Percentiles rank a stretch among this genome's conserved stretches.
phyloP scores from a whole-genome alignment of 2,888 invertebrate genomes.

The Drosophila colorata region DNA sequence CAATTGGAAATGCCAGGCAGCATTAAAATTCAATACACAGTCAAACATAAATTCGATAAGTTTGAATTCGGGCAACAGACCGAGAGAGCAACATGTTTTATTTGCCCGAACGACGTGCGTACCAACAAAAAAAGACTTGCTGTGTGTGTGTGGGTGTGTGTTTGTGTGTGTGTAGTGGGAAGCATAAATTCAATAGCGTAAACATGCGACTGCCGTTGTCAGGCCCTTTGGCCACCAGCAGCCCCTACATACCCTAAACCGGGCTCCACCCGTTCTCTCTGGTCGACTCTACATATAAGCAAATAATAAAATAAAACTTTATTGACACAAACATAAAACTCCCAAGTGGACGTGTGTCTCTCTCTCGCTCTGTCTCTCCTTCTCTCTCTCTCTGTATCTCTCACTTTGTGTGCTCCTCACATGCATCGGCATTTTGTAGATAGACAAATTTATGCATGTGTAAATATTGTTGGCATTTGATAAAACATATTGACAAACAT shows the following conservation, averaged over 20 bases:
- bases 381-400: background rate
- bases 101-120: constrained; percentile 67
- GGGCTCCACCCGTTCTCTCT: background rate
- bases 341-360: constrained; percentile 58
- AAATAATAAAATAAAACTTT: constrained; percentile 80
- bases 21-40: constrained; percentile 80
- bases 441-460: constrained; percentile 69
- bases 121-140: constrained; percentile 4
- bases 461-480: constrained; percentile 72
- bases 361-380: background rate
- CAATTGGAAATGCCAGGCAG: constrained; percentile 46
- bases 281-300: constrained; percentile 16
- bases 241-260: background rate
- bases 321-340: constrained; percentile 76
- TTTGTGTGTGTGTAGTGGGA: constrained; percentile 31
- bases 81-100: constrained; percentile 75
- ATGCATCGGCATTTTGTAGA: constrained; percentile 17
- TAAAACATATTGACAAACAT: constrained; percentile 80
- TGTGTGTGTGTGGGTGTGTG: constrained; percentile 12
- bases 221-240: constrained; percentile 24
- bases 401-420: background rate
- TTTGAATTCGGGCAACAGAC: constrained; percentile 66
- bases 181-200: constrained; percentile 71
- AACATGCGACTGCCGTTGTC: constrained; percentile 62
- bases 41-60: constrained; percentile 78